A percentile compares a stretch with the other conserved stretches of the same genome.
phyloP scores from a whole-genome alignment of 1,140 invertebrate genomes.

The Pseudomyrmex pallidus region DNA sequence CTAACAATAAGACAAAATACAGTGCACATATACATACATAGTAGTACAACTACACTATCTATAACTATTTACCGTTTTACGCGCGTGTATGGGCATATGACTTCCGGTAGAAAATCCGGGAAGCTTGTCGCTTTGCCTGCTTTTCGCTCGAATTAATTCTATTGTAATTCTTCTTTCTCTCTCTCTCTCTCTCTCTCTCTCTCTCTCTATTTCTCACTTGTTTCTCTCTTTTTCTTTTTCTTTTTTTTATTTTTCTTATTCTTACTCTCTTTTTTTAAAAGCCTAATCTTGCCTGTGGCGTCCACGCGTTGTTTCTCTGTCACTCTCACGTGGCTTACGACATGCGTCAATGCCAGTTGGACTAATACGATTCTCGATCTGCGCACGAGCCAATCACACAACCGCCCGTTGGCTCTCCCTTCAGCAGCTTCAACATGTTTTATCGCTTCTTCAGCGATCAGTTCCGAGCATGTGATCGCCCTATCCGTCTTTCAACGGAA shows the following conservation, averaged over 20 bases:
- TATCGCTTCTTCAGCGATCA: constrained; percentile 57
- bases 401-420: constrained; percentile 75
- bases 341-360: constrained; percentile 70
- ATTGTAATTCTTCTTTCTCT: constrained; percentile 40
- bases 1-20: too few relatives aligned
- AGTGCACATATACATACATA: neutral
- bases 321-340: constrained; percentile 52
- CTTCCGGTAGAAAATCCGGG: constrained; percentile 77
- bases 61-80: constrained; percentile 83
- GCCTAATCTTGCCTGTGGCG: constrained; percentile 31
- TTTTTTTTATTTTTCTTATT: constrained; percentile 53
- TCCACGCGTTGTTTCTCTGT: constrained; percentile 59
- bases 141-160: constrained; percentile 36
- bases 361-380: constrained; percentile 74
- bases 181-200: constrained; percentile 65
- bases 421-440: constrained; percentile 77
- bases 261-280: constrained; percentile 48
- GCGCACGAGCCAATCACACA: constrained; percentile 77
- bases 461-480: constrained; percentile 25
- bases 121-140: constrained; percentile 65
- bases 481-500: constrained; percentile 32
- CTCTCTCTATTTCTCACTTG: constrained; percentile 59
- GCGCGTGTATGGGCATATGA: constrained; percentile 85
- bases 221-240: constrained; percentile 57
- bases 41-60: neutral